A percentile compares a stretch with the other conserved stretches of the same genome.
phyloP scores from a whole-genome alignment of 2,888 invertebrate species.

The Piscicola geometra region DNA sequence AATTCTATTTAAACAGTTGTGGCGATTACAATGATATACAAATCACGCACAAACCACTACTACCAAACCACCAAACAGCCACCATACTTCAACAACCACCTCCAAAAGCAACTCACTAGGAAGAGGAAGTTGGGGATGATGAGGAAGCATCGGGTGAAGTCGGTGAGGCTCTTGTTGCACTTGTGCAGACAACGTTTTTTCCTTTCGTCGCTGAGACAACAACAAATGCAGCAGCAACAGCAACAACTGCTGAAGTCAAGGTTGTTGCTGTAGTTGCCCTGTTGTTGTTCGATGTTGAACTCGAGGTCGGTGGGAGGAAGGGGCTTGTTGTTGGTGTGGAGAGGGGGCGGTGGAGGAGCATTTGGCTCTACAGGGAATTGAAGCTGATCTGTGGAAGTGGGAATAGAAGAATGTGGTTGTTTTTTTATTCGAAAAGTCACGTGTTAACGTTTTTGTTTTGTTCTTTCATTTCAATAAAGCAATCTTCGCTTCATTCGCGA shows the following conservation, averaged over 20 bases:
- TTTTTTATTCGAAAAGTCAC: no score
- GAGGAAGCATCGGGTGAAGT: slow-evolving; percentile 34
- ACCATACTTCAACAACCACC: no score
- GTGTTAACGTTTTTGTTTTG: no score
- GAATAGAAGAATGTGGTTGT: no score
- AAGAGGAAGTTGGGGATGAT: slow-evolving; percentile 37
- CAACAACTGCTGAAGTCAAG: slow-evolving; percentile 31
- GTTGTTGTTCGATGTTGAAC: neutral
- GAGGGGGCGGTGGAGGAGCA: neutral
- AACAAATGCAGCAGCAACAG: slow-evolving; percentile 31
- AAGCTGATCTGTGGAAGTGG: neutral
- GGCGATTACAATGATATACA: neutral
- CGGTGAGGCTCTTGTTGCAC: slow-evolving; percentile 22
- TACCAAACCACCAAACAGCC: neutral
- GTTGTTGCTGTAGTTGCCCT: slow-evolving; percentile 25
- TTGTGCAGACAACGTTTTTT: slow-evolving; percentile 25
- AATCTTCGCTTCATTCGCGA: no score
- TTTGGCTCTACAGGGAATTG: neutral
- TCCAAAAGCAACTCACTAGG: slow-evolving; percentile 27
- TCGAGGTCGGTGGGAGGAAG: neutral
- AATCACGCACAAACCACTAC: neutral
- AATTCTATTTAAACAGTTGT: no score
- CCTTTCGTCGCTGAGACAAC: slow-evolving; percentile 32
- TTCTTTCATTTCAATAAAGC: no score
- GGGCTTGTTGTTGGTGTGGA: neutral